Conservation (phyloP, 2,888 invertebrate genomes). For the Auanema sp. region DNA sequence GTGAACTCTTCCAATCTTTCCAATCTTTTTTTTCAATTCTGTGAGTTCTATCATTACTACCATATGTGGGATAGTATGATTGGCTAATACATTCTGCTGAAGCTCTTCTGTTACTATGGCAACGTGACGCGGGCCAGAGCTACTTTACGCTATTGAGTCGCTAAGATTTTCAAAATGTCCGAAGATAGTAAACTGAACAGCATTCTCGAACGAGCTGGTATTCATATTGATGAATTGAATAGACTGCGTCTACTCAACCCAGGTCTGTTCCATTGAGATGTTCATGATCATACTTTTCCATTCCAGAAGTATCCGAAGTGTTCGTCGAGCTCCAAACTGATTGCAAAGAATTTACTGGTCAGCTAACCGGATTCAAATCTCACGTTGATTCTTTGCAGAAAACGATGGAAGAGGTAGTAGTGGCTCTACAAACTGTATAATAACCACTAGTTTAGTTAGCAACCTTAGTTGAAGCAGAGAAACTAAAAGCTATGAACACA, state of each 20-base stretch:
- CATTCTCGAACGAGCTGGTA: conserved; percentile 10
- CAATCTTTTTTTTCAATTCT: no score
- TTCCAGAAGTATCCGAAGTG: conserved; percentile 15
- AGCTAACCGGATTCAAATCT: not conserved
- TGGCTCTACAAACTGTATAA: no score
- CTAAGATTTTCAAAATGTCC: no score
- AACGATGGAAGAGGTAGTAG: conserved; percentile 14
- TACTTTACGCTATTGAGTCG: no score
- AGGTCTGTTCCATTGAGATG: not conserved
- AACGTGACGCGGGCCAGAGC: no score
- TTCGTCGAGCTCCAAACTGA: conserved; percentile 19
- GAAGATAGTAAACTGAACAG: no score
- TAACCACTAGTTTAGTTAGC: conserved; percentile 13
- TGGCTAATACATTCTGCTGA: no score
- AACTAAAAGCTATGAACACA: conserved; percentile 20
- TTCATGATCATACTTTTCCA: not conserved
- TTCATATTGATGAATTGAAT: conserved; percentile 22
- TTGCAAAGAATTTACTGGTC: conserved; percentile 16
- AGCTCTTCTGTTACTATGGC: no score
- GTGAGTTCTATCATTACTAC: no score
- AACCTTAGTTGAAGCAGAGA: conserved; percentile 21
- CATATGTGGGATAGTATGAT: no score
- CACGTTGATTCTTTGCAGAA: conserved; percentile 2
- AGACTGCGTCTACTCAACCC: conserved; percentile 17
- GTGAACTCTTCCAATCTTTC: no score